Evolutionary conservation across 1,140 invertebrate genomes (phyloP).

Genomic region (Steinernema khuongi): DNA sequence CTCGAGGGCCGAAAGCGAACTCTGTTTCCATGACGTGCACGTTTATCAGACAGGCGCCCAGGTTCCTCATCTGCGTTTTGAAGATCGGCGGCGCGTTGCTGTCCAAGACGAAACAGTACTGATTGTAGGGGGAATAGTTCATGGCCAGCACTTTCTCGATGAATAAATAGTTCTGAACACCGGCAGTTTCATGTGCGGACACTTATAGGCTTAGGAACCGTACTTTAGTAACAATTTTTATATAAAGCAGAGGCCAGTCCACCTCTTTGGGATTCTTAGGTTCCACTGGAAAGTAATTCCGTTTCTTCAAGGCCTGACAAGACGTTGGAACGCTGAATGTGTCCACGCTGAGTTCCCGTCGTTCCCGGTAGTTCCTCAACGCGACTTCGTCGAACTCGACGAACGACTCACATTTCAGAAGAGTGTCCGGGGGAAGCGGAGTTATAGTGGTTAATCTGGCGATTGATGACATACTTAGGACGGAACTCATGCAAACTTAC

Average conservation of each 20-base stretch:
- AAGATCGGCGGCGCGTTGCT: neutral
- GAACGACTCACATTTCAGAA: neutral
- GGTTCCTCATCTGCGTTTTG: conserved; percentile 1
- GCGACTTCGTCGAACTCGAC: conserved; percentile 2
- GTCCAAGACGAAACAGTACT: neutral
- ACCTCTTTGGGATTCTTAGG: conserved; percentile 1
- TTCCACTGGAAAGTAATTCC: conserved; percentile 2
- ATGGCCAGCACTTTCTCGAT: neutral
- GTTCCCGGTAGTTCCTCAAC: neutral
- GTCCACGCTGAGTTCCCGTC: neutral
- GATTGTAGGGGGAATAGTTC: conserved; percentile 10
- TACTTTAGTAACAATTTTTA: neutral
- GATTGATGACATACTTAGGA: neutral
- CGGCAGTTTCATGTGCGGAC: neutral
- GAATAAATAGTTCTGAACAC: neutral
- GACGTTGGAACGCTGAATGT: neutral
- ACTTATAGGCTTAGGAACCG: neutral
- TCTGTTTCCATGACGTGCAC: neutral
- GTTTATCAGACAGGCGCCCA: neutral
- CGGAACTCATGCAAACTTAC: neutral
- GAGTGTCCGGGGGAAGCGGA: neutral
- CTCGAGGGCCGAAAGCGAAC: neutral
- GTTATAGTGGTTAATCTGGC: neutral
- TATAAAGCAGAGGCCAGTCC: neutral
- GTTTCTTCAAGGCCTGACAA: neutral